These are phyloP conservation scores for Phrynocephalus forsythii DNA, from an alignment of 2,797 vertebrate species.

Conservation along the genomic window DNA sequence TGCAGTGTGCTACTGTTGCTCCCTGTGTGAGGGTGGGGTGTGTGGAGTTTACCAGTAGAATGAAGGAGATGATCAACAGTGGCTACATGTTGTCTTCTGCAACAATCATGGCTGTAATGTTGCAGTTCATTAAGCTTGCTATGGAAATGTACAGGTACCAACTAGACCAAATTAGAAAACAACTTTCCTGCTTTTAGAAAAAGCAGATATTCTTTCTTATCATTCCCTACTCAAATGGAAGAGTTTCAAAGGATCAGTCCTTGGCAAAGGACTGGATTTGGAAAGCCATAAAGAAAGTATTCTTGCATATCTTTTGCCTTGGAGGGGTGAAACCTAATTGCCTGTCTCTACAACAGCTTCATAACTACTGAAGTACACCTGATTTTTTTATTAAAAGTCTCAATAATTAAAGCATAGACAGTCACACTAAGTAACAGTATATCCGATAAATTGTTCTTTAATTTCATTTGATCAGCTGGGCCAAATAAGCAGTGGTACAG, in stretches of 20 bases:
- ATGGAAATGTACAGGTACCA: no score
- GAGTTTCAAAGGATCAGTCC: no score
- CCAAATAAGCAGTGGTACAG: background rate
- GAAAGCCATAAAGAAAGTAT: background rate
- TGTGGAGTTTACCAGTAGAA: no score
- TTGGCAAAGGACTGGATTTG: background rate
- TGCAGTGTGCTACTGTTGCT: no score
- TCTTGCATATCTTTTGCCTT: background rate
- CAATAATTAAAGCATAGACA: constrained; percentile 5
- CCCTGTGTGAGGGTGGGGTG: no score
- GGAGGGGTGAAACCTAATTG: background rate
- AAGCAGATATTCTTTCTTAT: no score
- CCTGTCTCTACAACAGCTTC: background rate
- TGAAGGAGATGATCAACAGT: no score
- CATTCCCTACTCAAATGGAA: no score
- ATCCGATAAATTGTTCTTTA: background rate
- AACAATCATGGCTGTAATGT: no score
- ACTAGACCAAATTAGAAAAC: background rate
- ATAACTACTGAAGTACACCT: background rate
- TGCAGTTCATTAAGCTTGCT: no score
- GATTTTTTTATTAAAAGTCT: background rate
- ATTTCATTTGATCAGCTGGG: background rate
- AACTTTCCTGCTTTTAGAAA: background rate
- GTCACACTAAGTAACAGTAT: background rate
- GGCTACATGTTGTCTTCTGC: no score